Evolutionary conservation across 2,888 invertebrate species (phyloP), one percentile per base, ranked within the genome.

Genomic region (Cheilosia vernalis): DNA sequence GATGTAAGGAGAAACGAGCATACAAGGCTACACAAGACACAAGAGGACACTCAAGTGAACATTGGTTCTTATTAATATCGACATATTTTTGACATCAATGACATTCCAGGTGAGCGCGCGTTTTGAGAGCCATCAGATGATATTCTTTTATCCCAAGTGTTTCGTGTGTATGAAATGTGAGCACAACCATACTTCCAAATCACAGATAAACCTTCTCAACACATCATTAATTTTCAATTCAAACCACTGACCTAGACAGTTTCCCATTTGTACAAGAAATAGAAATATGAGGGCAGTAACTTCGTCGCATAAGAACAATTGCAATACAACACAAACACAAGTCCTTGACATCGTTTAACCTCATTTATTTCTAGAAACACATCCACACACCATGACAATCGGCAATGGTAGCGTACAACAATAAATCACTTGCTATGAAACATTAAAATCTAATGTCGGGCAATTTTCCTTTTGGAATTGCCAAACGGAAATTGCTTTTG

Each of bases 401-500:
- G 30, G 53, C 55, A 73, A 64, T 55, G 19, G 17, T 27, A 7
- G 27, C 17, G 7, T 44, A 21, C 61, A 51, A 55, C 61, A 78
- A 63, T 78, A 78, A 69, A 78, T 78, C 78, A 78, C 69, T 61
- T 42, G 44, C 63, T 63, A 69, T 78, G 78, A 78, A 78, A 70
- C 69, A 78, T 78, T 78, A 70, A 78, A 78, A 70, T 63, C 78
- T 78, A 78, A 78, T 78, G 78, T 78, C 63, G 63, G 69, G 69
- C 77, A 78, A 78, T 78, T 78, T 63, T 78, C 56, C 37, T 37
- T 44, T 70, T 78, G 21, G 78, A 60, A 69, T 63, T 70, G 69
- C 69, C 61, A 78, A 78, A 61, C 78, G 78, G 78, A 78, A 78
- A 78, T 78, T 78, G 78, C 61, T 78, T 78, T 70, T 78, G 78